Evolutionary conservation across 2,888 invertebrate species (phyloP).

Genomic region (Habroteleia sp.): DNA sequence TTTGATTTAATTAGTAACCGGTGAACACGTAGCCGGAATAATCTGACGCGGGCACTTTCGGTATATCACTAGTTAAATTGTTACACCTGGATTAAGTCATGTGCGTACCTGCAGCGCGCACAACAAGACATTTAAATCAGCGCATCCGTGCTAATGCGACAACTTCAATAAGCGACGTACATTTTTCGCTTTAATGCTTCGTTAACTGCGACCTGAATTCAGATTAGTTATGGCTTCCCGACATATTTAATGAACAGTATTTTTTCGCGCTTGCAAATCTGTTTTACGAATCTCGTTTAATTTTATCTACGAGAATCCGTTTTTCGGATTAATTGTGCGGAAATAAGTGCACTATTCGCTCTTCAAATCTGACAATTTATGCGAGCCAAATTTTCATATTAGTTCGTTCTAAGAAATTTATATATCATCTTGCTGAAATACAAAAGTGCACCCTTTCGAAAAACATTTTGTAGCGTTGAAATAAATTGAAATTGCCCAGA

Average conservation of each 20-base stretch:
- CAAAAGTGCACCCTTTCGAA: too few species aligned
- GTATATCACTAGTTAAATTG: conserved; percentile 25
- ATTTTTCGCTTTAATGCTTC: conserved; percentile 49
- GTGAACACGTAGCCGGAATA: conserved; percentile 1
- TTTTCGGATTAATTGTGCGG: conserved; percentile 36
- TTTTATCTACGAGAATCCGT: conserved; percentile 26
- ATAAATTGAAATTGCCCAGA: too few species aligned
- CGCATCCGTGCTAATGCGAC: conserved; percentile 46
- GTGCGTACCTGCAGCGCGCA: conserved; percentile 24
- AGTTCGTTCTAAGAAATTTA: too few species aligned
- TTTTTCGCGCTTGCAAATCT: conserved; percentile 21
- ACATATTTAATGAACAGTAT: conserved; percentile 47
- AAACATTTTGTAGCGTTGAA: too few species aligned
- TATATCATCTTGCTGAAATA: not conserved
- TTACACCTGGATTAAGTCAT: conserved; percentile 55
- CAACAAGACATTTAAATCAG: conserved; percentile 45
- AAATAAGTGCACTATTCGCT: conserved; percentile 25
- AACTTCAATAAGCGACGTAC: conserved; percentile 42
- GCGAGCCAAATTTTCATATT: not conserved
- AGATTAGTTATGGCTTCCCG: conserved; percentile 46
- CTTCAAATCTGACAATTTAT: conserved; percentile 23
- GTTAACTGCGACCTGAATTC: conserved; percentile 43
- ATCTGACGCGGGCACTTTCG: conserved; percentile 22
- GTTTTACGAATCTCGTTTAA: conserved; percentile 23
- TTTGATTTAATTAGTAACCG: conserved; percentile 27